Conservation (phyloP, 2,888 invertebrate genomes). For the Hymenopus coronatus region DNA sequence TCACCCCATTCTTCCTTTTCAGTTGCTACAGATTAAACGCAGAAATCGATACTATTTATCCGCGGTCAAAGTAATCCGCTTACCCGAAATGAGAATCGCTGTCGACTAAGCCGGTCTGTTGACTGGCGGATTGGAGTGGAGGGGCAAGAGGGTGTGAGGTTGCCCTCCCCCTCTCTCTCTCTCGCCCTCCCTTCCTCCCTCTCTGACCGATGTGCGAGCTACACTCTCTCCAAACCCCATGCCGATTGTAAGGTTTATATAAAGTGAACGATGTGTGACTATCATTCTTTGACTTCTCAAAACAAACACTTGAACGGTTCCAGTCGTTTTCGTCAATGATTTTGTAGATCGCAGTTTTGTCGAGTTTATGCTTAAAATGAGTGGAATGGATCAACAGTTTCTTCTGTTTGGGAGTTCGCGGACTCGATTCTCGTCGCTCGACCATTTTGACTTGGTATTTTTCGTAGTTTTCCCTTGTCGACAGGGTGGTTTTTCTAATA, state of each 20-base stretch:
- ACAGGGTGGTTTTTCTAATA: too few relatives aligned
- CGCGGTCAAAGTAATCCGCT: conserved; percentile 31
- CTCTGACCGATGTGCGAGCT: not conserved
- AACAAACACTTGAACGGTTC: conserved; percentile 4
- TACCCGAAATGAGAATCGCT: conserved; percentile 30
- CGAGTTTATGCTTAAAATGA: too few relatives aligned
- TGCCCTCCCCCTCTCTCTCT: too few relatives aligned
- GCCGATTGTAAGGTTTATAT: conserved; percentile 2
- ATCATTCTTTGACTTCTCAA: conserved; percentile 7
- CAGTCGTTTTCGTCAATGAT: too few relatives aligned
- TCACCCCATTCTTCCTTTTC: not conserved
- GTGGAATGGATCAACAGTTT: too few relatives aligned
- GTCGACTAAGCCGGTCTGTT: conserved; percentile 23
- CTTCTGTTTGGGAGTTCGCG: too few relatives aligned
- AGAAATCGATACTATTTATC: conserved; percentile 33
- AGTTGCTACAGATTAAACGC: conserved; percentile 25
- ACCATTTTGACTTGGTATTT: too few relatives aligned
- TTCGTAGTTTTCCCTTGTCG: too few relatives aligned
- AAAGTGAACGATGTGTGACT: not conserved
- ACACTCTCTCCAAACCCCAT: too few relatives aligned
- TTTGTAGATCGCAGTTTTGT: too few relatives aligned
- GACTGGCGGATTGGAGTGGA: conserved; percentile 20
- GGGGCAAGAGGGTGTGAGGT: not conserved
- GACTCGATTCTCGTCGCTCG: too few relatives aligned
- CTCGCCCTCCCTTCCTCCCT: too few relatives aligned